Percentiles rank a stretch among this genome's conserved stretches.
phyloP scores from a whole-genome alignment of 2,888 invertebrate species.

The Epinotia nisella region DNA sequence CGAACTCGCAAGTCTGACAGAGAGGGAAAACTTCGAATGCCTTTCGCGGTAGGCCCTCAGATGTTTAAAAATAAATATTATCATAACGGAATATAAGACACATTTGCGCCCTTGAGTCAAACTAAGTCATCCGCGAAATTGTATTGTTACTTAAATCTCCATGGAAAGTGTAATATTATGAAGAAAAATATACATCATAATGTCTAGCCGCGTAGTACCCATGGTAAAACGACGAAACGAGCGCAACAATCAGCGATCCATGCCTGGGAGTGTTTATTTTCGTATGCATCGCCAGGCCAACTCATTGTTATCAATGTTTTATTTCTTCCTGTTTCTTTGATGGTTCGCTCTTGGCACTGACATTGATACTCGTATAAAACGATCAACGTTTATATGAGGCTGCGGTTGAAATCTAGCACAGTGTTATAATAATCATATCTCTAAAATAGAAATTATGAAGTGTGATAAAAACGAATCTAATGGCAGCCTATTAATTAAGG shows the following conservation, averaged over 20 bases:
- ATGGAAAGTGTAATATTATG: too few relatives aligned
- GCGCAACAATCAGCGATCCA: conserved; percentile 51
- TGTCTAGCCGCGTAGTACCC: background rate
- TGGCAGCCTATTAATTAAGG: conserved; percentile 52
- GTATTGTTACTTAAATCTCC: too few relatives aligned
- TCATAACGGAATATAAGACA: background rate
- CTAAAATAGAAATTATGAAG: conserved; percentile 49
- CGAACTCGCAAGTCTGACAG: too few relatives aligned
- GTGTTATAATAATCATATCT: background rate
- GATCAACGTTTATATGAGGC: conserved; percentile 3
- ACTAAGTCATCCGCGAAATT: background rate
- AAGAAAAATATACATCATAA: background rate
- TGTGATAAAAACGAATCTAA: conserved; percentile 24
- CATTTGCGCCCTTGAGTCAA: background rate
- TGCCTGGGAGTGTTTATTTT: conserved; percentile 78
- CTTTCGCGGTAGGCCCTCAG: too few relatives aligned
- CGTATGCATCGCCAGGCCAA: conserved; percentile 66
- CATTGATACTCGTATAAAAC: conserved; percentile 53
- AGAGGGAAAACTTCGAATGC: too few relatives aligned
- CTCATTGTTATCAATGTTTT: conserved; percentile 70
- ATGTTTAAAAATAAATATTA: too few relatives aligned
- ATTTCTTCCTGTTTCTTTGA: conserved; percentile 72
- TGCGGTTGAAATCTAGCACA: conserved; percentile 4
- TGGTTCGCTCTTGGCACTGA: conserved; percentile 74
- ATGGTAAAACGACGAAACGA: conserved; percentile 16